phyloP scores from a whole-genome alignment of 2,797 vertebrate species.

The Cynodonichthys magdalenae region DNA sequence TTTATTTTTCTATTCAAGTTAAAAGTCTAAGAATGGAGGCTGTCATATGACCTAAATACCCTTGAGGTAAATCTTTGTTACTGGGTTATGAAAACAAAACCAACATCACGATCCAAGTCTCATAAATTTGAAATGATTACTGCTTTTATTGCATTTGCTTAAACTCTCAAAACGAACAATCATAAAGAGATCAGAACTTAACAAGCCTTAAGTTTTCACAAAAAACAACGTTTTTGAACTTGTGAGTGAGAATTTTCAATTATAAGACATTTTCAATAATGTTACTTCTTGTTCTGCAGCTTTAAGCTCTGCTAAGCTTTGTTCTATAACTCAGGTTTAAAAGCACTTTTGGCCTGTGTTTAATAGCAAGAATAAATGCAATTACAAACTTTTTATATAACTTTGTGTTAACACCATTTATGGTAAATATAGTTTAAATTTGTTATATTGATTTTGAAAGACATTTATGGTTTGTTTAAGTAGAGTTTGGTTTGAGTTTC shows the following conservation, averaged over 20 bases:
- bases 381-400: too few relatives aligned
- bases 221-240: neutral
- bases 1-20: neutral
- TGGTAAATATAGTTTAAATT: too few relatives aligned
- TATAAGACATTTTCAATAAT: neutral
- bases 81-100: constrained; percentile 1
- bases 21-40: constrained; percentile 6
- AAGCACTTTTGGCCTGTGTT: too few relatives aligned
- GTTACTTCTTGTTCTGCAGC: neutral
- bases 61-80: constrained; percentile 9
- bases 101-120: constrained; percentile 8
- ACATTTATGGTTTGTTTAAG: too few relatives aligned
- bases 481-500: too few relatives aligned
- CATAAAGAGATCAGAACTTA: neutral
- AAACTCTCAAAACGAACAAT: neutral
- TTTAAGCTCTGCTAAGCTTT: too few relatives aligned
- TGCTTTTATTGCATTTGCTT: neutral
- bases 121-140: neutral
- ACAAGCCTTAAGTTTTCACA: neutral
- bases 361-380: too few relatives aligned
- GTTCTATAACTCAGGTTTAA: too few relatives aligned
- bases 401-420: too few relatives aligned
- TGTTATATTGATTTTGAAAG: too few relatives aligned
- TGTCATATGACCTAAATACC: constrained; percentile 4
- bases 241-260: neutral